Percentiles rank a stretch among this genome's conserved stretches.
Conservation (phyloP, 1,140 invertebrate species). For the Drosophila funebris region DNA sequence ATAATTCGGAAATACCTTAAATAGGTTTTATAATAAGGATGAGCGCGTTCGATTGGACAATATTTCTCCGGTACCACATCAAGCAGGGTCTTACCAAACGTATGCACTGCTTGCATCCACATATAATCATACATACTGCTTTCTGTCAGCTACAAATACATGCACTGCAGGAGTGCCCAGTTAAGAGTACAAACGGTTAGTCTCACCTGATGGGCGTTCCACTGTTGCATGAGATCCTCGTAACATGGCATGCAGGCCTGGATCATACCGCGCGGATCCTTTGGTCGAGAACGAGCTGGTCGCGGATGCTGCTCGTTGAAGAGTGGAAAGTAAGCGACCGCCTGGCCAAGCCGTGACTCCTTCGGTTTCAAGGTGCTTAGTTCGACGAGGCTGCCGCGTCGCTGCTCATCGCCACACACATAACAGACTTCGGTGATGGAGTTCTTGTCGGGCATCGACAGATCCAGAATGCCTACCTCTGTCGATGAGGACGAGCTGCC, state of each 20-base stretch:
- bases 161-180: too few species aligned
- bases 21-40: background rate
- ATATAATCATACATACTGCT: too few species aligned
- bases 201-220: slow-evolving; percentile 89
- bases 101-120: too few species aligned
- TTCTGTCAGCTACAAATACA: too few species aligned
- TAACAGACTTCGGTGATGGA: slow-evolving; percentile 94
- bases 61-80: too few species aligned
- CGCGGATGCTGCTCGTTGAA: slow-evolving; percentile 91
- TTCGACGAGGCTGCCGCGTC: slow-evolving; percentile 89
- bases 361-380: slow-evolving; percentile 86
- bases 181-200: too few species aligned
- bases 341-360: slow-evolving; percentile 83
- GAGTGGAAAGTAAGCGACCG: slow-evolving; percentile 91
- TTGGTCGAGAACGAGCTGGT: slow-evolving; percentile 91
- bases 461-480: slow-evolving; percentile 90
- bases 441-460: slow-evolving; percentile 96
- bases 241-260: slow-evolving; percentile 92
- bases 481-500: slow-evolving; percentile 10
- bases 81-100: too few species aligned
- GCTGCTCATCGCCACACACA: slow-evolving; percentile 94
- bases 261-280: slow-evolving; percentile 92
- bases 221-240: slow-evolving; percentile 92
- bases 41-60: too few species aligned
- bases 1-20: background rate